These are phyloP conservation scores for Drosophila putrida DNA, from an alignment of 2,888 invertebrate genomes.

Conservation along the genomic window DNA sequence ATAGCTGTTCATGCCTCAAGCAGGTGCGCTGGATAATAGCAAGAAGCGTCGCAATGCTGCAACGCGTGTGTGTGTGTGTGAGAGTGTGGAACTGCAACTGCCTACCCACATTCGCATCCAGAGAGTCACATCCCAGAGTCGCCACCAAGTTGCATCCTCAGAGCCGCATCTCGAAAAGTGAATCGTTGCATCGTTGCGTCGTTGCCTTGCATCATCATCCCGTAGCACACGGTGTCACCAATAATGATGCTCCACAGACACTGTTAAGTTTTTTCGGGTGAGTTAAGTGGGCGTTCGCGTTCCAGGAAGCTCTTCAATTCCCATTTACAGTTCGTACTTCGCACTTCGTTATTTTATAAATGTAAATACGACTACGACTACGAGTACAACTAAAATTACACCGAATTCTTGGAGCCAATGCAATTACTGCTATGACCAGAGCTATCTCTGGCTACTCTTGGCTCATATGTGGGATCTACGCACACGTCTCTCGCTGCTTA, in stretches of 20 bases:
- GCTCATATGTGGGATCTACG: slow-evolving; percentile 3
- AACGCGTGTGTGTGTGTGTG: background rate
- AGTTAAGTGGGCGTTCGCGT: slow-evolving; percentile 71
- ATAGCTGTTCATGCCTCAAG: slow-evolving; percentile 52
- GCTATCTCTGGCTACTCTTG: slow-evolving; percentile 15
- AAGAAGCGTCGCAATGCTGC: slow-evolving; percentile 51
- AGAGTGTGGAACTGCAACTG: slow-evolving; percentile 15
- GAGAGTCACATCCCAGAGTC: background rate
- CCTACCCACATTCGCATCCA: slow-evolving; percentile 60
- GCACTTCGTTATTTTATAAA: slow-evolving; percentile 54
- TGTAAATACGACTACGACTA: slow-evolving; percentile 43
- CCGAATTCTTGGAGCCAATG: slow-evolving; percentile 30
- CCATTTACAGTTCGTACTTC: slow-evolving; percentile 68
- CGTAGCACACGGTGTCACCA: slow-evolving; percentile 46
- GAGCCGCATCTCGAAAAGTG: slow-evolving; percentile 46
- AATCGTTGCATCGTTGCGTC: slow-evolving; percentile 49
- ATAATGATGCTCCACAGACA: slow-evolving; percentile 60
- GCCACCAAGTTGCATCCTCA: slow-evolving; percentile 15
- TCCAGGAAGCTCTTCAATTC: slow-evolving; percentile 73
- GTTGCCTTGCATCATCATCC: slow-evolving; percentile 14
- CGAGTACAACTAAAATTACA: slow-evolving; percentile 44
- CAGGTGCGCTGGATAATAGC: slow-evolving; percentile 75
- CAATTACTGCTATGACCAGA: slow-evolving; percentile 35
- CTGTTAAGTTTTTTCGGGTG: slow-evolving; percentile 56
- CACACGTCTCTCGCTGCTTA: background rate